Percentiles rank a stretch among this genome's conserved stretches.
These are phyloP conservation scores for Hydrotaea diabolus DNA, from an alignment of 2,888 invertebrate genomes.

Conservation along the genomic window DNA sequence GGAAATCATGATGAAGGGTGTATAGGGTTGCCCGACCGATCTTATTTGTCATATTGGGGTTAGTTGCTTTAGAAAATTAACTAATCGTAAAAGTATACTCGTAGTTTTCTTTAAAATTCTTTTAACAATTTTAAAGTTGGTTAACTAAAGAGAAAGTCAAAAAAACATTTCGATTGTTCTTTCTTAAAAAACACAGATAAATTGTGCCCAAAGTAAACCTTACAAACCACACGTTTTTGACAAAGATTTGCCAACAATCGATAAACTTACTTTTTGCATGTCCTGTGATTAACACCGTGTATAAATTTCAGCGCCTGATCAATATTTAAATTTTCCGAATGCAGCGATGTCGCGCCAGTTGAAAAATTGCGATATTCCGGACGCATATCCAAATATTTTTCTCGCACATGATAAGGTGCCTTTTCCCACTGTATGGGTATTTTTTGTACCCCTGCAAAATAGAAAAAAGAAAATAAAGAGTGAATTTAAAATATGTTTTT, in stretches of 20 bases:
- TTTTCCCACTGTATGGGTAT: conserved; percentile 91
- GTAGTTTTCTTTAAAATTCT: too few relatives aligned
- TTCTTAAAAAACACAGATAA: too few relatives aligned
- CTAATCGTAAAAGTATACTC: too few relatives aligned
- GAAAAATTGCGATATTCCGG: conserved; percentile 88
- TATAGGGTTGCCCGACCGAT: too few relatives aligned
- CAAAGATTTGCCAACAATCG: neutral
- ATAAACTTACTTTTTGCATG: conserved; percentile 81
- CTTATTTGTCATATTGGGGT: too few relatives aligned
- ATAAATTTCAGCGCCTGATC: conserved; percentile 90
- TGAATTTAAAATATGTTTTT: neutral
- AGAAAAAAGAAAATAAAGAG: conserved; percentile 39
- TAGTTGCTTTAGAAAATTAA: too few relatives aligned
- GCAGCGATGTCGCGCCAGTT: conserved; percentile 85
- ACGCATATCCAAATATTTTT: conserved; percentile 87
- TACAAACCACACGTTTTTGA: too few relatives aligned
- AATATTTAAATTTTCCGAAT: conserved; percentile 86
- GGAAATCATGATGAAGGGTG: too few relatives aligned
- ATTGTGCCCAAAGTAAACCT: too few relatives aligned
- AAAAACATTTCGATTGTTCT: too few relatives aligned
- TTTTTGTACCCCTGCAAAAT: conserved; percentile 89
- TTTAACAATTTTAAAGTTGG: too few relatives aligned
- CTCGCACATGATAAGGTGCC: conserved; percentile 86
- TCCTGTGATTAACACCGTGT: conserved; percentile 84
- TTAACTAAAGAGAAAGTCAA: too few relatives aligned